Base-by-base conservation (phyloP, 2,113 vertebrate species). In the Chunga burmeisteri region DNA sequence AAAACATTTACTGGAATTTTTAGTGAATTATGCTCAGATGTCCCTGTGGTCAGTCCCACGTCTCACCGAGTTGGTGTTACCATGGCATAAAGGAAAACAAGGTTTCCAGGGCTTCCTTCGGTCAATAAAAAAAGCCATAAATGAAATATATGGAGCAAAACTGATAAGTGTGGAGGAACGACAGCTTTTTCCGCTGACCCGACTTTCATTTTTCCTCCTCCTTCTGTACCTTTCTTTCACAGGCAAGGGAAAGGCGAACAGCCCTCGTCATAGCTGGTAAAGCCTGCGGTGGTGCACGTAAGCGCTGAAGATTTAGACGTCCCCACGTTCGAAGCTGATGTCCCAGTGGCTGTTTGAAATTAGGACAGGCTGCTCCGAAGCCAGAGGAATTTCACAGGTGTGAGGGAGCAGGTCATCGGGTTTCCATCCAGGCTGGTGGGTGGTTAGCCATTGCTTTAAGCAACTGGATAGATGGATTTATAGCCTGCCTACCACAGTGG, bases 1-100 rank as follows among this genome's bases (percentile, higher is more conserved):
- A 95, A 94, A 94, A 92, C 81, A 89, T 91, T 90, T 66, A 68
- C 88, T 97, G 96, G 95, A 97, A 96, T 96, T 66, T 90, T 77
- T 55, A 92, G 86, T 83, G 92, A 94, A 84, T 94, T 86, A 74
- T 71, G 92, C 92, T 94, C 94, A 94, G 94, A 92, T 92, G 81
- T 92, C 72, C 92, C 89, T 94, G 92, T 92, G 94, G 92, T 92
- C 94, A 95, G 81, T 74, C 89, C 92, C 81, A 59, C 19, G 52
- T 82, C 89, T 92, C 81, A 68, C 81, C 3, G 27, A 47, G 40
- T 19, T 47, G 66, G 81, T 59, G 85, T 74, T 95, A 73, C 85
- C 61, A n/a, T 13, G 13, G 86, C 66, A 50, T 40, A 86, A 90
- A 94, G 81, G 89, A 74, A 95, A 95, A 86, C 50, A 71, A 92